A percentile compares a stretch with the other conserved stretches of the same genome.
Conservation (phyloP, 35 echinoderm and acorn worm species). For the Amphiura filiformis region DNA sequence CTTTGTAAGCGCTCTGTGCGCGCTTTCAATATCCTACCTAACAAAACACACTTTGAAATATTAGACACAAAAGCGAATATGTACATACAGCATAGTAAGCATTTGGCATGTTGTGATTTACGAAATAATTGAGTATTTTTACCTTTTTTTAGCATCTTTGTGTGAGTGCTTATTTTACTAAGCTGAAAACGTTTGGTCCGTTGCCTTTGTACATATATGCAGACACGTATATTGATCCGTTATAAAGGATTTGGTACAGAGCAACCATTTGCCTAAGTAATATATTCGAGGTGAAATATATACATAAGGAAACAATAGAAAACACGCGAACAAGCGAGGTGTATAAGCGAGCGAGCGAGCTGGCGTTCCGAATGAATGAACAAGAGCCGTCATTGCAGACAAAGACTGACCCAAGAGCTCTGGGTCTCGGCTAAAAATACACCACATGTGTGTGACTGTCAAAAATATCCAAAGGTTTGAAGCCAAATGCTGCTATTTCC, state of each 20-base stretch:
- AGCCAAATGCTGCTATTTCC: background rate
- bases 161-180: too few relatives aligned
- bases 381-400: background rate
- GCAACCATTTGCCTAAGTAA: background rate
- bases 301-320: background rate
- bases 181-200: background rate
- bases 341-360: background rate
- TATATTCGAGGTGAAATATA: background rate
- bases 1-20: too few relatives aligned
- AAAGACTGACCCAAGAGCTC: background rate
- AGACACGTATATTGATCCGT: background rate
- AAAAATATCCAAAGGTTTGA: background rate
- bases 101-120: too few relatives aligned
- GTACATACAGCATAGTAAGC: too few relatives aligned
- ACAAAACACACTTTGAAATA: too few relatives aligned
- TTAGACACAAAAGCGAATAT: too few relatives aligned
- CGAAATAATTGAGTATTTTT: too few relatives aligned
- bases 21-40: too few relatives aligned
- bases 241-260: background rate
- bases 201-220: background rate
- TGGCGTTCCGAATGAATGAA: constrained; percentile 1
- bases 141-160: too few relatives aligned
- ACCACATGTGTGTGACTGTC: background rate
- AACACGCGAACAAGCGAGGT: background rate
- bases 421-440: background rate